phyloP scores from a whole-genome alignment of 2,888 invertebrate genomes.

The Lepidocyrtinus sp. region DNA sequence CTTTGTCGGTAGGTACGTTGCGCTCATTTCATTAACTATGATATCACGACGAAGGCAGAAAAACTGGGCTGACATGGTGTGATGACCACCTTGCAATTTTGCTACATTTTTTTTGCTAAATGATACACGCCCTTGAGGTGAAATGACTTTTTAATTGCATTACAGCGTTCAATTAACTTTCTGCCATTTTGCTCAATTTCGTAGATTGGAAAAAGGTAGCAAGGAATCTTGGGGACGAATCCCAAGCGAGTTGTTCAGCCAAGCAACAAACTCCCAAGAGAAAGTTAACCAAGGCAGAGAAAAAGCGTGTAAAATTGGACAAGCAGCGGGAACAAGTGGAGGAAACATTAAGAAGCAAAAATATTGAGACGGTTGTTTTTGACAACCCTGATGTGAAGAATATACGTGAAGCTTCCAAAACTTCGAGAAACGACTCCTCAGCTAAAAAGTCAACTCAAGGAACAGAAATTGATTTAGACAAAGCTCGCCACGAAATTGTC shows the following conservation, averaged over 20 bases:
- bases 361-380: slow-evolving; percentile 60
- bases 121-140: too few species aligned
- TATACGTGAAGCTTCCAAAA: neutral
- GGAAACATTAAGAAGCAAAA: slow-evolving; percentile 36
- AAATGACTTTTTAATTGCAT: too few species aligned
- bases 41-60: too few species aligned
- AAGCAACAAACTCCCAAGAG: neutral
- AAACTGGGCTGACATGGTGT: too few species aligned
- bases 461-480: slow-evolving; percentile 81
- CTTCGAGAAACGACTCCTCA: too few species aligned
- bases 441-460: neutral
- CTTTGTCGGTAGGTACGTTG: too few species aligned
- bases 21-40: too few species aligned
- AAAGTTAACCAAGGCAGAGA: slow-evolving; percentile 59
- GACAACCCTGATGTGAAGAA: slow-evolving; percentile 58
- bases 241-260: too few species aligned
- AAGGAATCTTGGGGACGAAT: too few species aligned
- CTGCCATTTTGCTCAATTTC: too few species aligned
- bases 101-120: slow-evolving; percentile 11
- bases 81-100: too few species aligned
- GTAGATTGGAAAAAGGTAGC: slow-evolving; percentile 42
- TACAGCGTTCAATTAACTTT: too few species aligned
- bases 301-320: slow-evolving; percentile 44
- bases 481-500: slow-evolving; percentile 84
- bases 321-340: slow-evolving; percentile 33